Conservation (phyloP, 2,113 vertebrate genomes). For the Heloderma charlesbogerti region DNA sequence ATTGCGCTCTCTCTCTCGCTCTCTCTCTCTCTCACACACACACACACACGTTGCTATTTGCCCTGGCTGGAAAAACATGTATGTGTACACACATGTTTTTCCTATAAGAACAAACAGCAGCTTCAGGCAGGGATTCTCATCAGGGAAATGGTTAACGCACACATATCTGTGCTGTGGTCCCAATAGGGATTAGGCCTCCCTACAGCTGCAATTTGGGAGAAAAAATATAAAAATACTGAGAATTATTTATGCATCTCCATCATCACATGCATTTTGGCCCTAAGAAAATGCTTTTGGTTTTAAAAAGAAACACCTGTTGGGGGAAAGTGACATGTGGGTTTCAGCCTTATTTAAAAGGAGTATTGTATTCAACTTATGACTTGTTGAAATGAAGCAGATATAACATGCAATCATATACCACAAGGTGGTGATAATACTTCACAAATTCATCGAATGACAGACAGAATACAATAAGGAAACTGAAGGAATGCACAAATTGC, state of each 20-base stretch:
- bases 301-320: background rate
- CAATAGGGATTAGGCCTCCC: background rate
- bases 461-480: background rate
- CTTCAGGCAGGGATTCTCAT: background rate
- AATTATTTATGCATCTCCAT: background rate
- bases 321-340: background rate
- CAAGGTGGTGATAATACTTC: conserved; percentile 31
- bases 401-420: background rate
- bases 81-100: background rate
- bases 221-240: background rate
- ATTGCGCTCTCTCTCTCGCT: no score
- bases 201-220: background rate
- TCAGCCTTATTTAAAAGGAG: background rate
- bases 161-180: background rate
- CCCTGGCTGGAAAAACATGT: background rate
- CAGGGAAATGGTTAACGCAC: background rate
- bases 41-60: background rate
- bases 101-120: background rate
- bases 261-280: background rate
- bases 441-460: background rate
- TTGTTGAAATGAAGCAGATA: background rate
- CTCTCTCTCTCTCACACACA: background rate
- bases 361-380: background rate
- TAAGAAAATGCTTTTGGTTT: background rate
- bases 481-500: background rate